Evolutionary conservation across 2,797 vertebrate species (phyloP).

Genomic region (Sardinella longiceps): DNA sequence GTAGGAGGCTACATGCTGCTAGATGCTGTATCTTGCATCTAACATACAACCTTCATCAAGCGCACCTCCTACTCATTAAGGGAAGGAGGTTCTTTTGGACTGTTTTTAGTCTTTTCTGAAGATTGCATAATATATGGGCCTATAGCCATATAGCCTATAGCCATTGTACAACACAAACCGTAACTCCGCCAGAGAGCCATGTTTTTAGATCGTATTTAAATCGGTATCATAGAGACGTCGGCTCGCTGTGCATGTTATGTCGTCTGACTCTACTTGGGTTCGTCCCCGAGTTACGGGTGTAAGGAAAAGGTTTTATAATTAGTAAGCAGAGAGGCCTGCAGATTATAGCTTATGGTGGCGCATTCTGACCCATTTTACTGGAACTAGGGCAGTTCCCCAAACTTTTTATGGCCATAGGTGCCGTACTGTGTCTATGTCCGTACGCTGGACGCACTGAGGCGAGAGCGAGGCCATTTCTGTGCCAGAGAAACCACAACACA

Average conservation of each 20-base stretch:
- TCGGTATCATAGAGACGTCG: background rate
- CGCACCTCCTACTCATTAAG: background rate
- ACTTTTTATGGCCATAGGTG: constrained; percentile 69
- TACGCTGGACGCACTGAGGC: constrained; percentile 63
- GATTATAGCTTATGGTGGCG: constrained; percentile 73
- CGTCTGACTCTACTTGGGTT: constrained; percentile 21
- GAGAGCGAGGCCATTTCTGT: background rate
- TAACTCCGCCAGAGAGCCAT: background rate
- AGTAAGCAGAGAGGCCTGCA: constrained; percentile 73
- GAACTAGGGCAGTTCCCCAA: constrained; percentile 78
- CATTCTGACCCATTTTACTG: constrained; percentile 81
- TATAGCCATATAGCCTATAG: background rate
- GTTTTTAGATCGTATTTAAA: too few species aligned
- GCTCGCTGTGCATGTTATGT: background rate
- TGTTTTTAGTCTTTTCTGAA: background rate
- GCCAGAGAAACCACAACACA: constrained; percentile 5
- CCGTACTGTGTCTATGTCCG: constrained; percentile 66
- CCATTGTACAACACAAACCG: too few species aligned
- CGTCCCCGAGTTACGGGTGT: constrained; percentile 55
- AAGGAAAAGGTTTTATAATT: constrained; percentile 74
- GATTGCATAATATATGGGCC: background rate
- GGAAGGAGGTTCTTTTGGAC: background rate
- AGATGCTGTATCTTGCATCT: too few species aligned
- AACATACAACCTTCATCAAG: background rate
- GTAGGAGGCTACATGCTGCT: too few species aligned